These are phyloP conservation scores for Thermophis baileyi DNA, from an alignment of 2,113 vertebrate species.

Conservation along the genomic window DNA sequence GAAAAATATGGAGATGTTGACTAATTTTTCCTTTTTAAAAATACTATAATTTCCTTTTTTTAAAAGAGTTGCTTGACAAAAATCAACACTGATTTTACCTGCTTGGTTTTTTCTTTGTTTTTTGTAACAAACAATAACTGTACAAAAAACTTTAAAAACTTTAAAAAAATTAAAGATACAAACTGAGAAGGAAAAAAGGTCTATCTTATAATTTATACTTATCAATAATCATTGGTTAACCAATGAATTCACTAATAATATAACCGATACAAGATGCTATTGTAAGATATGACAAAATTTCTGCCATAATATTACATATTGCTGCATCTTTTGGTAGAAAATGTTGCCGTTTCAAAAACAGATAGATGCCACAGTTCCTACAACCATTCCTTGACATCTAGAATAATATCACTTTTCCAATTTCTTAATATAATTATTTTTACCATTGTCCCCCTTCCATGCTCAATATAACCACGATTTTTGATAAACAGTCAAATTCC, in stretches of 20 bases:
- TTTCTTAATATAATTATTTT: not conserved
- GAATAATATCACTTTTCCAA: not conserved
- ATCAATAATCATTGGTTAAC: not conserved
- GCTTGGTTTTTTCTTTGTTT: not conserved
- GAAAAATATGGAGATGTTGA: not conserved
- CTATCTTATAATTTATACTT: not conserved
- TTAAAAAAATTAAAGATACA: not conserved
- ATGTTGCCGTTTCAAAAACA: not conserved
- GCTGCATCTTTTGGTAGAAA: not conserved
- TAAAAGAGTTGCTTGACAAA: not conserved
- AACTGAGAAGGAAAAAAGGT: not conserved
- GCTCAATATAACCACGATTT: not conserved
- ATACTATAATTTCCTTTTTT: not conserved
- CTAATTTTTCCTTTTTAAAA: not conserved
- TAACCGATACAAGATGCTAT: not conserved
- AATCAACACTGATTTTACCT: not conserved
- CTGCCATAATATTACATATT: not conserved
- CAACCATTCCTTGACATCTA: not conserved
- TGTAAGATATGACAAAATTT: not conserved
- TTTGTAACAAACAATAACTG: not conserved
- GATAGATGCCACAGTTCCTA: not conserved
- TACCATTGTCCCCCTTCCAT: not conserved
- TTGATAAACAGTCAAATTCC: not conserved
- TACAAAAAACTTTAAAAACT: not conserved
- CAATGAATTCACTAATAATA: not conserved